Evolutionary conservation across 2,113 vertebrate species (phyloP), one percentile per base, ranked within the genome.

Genomic region (Leptobrachium leishanense): DNA sequence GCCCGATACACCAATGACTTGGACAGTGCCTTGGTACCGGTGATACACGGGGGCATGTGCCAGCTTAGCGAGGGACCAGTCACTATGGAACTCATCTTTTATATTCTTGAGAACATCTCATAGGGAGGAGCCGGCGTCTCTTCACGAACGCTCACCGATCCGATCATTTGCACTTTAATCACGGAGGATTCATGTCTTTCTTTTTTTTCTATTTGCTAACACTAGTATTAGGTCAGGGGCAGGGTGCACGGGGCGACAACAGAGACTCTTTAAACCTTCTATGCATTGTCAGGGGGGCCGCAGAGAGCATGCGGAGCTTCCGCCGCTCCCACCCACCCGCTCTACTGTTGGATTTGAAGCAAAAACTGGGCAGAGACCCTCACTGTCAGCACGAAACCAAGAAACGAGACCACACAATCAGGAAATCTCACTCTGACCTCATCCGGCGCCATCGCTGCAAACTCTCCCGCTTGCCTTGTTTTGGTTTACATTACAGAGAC

Each of bases 41-140:
- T 99, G 86, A 95, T 99, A 84, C 95, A 97, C 84, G 96, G 96
- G 86, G 95, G 95, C 89, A 94, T 95, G 66, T 95, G 93, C 85
- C 95, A 95, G 90, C 88, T 96, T 79, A 94, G 90, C 5, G 94
- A 96, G 59, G 93, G 95, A 81, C 93, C 95, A 1, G 85, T 96
- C 13, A 93, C 95, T 83, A 95, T 98, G 92, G 97, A 99, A 87
- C 95, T 99, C 85, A 95, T 97, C 89, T 98, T 99, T 90, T 98
- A 98, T 92, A 97, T 99, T 87, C 92, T 98, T 86, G 97, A 99
- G 87, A 97, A 95, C 90, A 96, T 98, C 86, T 94, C 95, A 71
- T 99, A 94, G 87, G 75, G 68, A 86, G 92, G 85, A 87, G 20
- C 7, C 6, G 55, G 69, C 40, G 53, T 73, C 43, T 73, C 70